These are phyloP conservation scores for Montipora cactus DNA, from an alignment of 64 coral and sea anemone species.

Conservation along the genomic window DNA sequence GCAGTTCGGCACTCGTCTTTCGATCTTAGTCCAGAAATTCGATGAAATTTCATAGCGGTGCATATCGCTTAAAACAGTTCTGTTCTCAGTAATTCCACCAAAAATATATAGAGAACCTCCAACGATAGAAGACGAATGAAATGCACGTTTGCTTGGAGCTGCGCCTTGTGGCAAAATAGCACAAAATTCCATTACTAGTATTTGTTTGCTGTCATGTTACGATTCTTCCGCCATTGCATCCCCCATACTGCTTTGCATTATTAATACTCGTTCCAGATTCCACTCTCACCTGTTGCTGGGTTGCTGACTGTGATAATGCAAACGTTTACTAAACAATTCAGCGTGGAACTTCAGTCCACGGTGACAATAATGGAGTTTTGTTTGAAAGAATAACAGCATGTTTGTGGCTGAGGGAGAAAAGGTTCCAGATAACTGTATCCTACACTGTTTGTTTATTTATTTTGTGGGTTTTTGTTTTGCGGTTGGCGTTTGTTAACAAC, in stretches of 20 bases:
- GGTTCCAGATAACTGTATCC: constrained; percentile 68
- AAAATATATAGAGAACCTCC: constrained; percentile 76
- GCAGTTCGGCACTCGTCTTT: neutral
- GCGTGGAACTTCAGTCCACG: neutral
- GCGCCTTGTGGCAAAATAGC: constrained; percentile 21
- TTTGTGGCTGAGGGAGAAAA: constrained; percentile 78
- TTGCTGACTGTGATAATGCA: neutral
- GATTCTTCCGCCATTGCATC: constrained; percentile 62
- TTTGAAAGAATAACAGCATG: constrained; percentile 33
- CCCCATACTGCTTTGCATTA: constrained; percentile 1
- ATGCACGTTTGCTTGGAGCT: constrained; percentile 72
- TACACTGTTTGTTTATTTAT: neutral
- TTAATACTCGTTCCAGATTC: neutral
- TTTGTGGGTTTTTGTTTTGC: neutral
- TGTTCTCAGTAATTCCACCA: constrained; percentile 86
- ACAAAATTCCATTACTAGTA: constrained; percentile 56
- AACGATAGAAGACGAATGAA: constrained; percentile 89
- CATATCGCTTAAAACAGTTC: constrained; percentile 74
- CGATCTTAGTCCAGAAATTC: constrained; percentile 75
- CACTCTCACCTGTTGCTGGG: constrained; percentile 35
- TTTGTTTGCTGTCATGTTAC: neutral
- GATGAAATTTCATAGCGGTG: constrained; percentile 62
- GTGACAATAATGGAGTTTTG: neutral
- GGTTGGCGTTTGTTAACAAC: constrained; percentile 21
- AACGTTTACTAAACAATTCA: constrained; percentile 22